These are phyloP conservation scores for Cryptoprocta ferox DNA, from an alignment of 2,797 vertebrate species.

Conservation along the genomic window DNA sequence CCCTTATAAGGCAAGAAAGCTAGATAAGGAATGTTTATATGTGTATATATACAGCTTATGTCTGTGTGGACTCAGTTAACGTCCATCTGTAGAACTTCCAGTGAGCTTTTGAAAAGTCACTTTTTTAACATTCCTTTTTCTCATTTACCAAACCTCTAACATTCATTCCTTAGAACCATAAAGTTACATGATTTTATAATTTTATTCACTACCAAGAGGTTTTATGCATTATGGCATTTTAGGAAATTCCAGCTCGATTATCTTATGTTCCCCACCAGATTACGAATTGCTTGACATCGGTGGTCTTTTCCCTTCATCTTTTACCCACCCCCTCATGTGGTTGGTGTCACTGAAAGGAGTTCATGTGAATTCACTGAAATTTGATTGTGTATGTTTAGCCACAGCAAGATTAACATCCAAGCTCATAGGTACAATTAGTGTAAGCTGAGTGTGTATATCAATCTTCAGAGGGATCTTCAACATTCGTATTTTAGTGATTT, in stretches of 20 bases:
- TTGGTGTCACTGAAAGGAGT: background rate
- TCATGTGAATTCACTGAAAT: constrained; percentile 22
- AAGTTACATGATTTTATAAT: constrained; percentile 20
- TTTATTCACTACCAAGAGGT: background rate
- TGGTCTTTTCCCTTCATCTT: background rate
- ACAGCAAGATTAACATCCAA: constrained; percentile 35
- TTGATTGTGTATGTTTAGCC: constrained; percentile 35
- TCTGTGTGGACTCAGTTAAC: background rate
- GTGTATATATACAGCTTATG: background rate
- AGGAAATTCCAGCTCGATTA: background rate
- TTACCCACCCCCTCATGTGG: background rate
- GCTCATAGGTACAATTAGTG: background rate
- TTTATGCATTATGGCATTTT: background rate
- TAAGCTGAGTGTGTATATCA: background rate
- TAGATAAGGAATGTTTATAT: background rate
- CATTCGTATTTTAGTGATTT: background rate
- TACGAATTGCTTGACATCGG: constrained; percentile 14
- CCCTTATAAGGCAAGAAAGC: background rate
- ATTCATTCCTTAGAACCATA: background rate
- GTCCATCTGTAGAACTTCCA: background rate
- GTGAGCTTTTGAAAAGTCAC: constrained; percentile 42
- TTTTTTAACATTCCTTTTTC: background rate
- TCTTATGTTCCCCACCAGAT: background rate
- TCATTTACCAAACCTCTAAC: background rate
- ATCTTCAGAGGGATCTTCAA: constrained; percentile 27